Evolutionary conservation across 2,888 invertebrate species (phyloP), one percentile per base, ranked within the genome.

Genomic region (Cheilosia urbana): DNA sequence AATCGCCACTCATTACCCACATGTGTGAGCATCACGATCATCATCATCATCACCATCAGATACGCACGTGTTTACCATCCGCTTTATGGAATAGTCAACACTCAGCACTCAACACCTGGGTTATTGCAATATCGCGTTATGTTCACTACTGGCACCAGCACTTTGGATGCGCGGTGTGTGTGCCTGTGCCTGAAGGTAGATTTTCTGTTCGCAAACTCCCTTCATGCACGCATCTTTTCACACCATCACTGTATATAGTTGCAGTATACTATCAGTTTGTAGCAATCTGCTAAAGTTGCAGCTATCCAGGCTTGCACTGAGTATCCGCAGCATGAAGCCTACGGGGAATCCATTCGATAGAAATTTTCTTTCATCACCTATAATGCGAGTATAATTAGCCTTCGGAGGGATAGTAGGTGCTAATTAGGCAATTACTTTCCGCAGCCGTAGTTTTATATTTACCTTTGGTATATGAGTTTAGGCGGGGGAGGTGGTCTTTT

Each of bases 201-300:
- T 63, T 42, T 58, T 27, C 42, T 53, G 15, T 40, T 51, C 6
- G 63, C 58, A 57, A 76, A 37, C 27, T 77, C 60, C 72, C 77
- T 77, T 62, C 42, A 72, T 68, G 66, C 72, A 83, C 82, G 82
- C 82, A 83, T 83, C 82, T 83, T 77, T 77, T 83, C 77, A 83
- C 82, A 77, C 82, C 77, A 83, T 82, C 77, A 30, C 37, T 17
- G 68, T 55, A 19, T 34, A 34, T 53, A 51, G 30, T 42, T 40
- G 19, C 37, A 0, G 13, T 37, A 37, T 37, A 37, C 15, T 79
- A 79, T 79, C 79, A 51, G 63, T 34, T 65, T 51, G 30, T 65
- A 63, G 65, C 57, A 49, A 72, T 79, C 78, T 65, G 58, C 40
- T 5, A 78, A 55, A 63, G 53, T 60, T 24, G 17, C 51, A n/a